A percentile compares a stretch with the other conserved stretches of the same genome.
phyloP scores from a whole-genome alignment of 2,113 vertebrate genomes.

The Clinocottus analis region DNA sequence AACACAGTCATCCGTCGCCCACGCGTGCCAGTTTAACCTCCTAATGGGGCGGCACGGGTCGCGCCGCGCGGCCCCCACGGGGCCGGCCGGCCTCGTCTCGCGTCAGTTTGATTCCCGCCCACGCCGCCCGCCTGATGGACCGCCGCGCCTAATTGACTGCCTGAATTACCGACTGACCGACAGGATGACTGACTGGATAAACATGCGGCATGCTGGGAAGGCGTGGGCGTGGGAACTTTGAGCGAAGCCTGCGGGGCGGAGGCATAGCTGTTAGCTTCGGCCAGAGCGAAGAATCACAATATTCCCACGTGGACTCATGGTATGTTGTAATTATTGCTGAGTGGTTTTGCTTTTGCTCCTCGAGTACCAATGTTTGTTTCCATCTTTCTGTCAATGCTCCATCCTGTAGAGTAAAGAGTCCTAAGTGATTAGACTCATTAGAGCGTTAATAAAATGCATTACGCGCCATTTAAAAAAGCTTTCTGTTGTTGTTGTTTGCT shows the following conservation, averaged over 20 bases:
- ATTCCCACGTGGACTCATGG: conserved; percentile 1
- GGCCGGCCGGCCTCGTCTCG: conserved; percentile 50
- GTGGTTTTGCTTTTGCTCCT: neutral
- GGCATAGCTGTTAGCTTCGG: conserved; percentile 2
- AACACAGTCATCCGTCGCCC: conserved; percentile 55
- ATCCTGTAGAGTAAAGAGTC: neutral
- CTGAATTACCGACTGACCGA: conserved; percentile 54
- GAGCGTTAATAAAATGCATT: neutral
- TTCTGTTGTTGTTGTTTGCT: neutral
- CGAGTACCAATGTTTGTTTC: neutral
- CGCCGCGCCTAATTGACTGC: conserved; percentile 59
- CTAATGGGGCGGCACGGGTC: conserved; percentile 68
- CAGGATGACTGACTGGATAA: conserved; percentile 58
- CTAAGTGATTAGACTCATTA: conserved; percentile 8
- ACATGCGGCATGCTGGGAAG: conserved; percentile 71
- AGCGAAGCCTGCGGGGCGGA: conserved; percentile 34
- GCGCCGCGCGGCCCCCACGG: conserved; percentile 43
- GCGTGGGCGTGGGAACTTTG: conserved; percentile 80
- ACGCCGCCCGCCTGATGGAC: conserved; percentile 67
- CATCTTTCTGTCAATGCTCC: neutral
- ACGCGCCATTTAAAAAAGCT: neutral
- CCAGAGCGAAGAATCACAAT: neutral
- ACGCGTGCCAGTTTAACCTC: conserved; percentile 74
- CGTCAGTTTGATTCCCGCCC: conserved; percentile 64
- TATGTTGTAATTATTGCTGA: conserved; percentile 1